Conservation (phyloP, 1,140 invertebrate species). For the Drusus annulatus region DNA sequence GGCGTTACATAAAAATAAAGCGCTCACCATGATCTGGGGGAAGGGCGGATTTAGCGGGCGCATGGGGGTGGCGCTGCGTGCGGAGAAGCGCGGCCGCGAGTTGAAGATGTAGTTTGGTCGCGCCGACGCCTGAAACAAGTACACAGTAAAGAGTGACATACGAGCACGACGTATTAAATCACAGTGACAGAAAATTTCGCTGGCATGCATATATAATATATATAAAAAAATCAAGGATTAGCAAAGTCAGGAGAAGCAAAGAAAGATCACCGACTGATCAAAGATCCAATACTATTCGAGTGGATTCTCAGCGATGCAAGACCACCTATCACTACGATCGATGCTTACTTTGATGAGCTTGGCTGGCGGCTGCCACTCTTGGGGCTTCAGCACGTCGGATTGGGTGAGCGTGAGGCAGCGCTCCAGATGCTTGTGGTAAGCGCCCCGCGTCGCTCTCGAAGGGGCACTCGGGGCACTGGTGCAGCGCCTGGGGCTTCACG, state of each 20-base stretch:
- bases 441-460: constrained; percentile 21
- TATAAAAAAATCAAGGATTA: too few relatives aligned
- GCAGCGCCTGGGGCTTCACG: not conserved
- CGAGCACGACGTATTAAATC: not conserved
- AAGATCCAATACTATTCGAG: too few relatives aligned
- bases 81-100: constrained; percentile 4
- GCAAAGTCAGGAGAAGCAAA: too few relatives aligned
- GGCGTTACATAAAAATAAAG: too few relatives aligned
- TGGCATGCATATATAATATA: too few relatives aligned
- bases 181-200: too few relatives aligned
- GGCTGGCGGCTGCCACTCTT: constrained; percentile 24
- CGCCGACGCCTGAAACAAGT: constrained; percentile 15
- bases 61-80: not conserved
- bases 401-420: not conserved
- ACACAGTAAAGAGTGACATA: not conserved
- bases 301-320: too few relatives aligned
- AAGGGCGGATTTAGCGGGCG: not conserved
- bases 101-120: constrained; percentile 19
- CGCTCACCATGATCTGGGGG: constrained; percentile 20
- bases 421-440: constrained; percentile 7
- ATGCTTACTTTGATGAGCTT: constrained; percentile 21
- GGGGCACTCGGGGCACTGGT: constrained; percentile 31
- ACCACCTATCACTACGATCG: too few relatives aligned
- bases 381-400: not conserved
- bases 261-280: too few relatives aligned